phyloP scores from a whole-genome alignment of 1,140 invertebrate genomes.

The Thaumatotibia leucotreta region DNA sequence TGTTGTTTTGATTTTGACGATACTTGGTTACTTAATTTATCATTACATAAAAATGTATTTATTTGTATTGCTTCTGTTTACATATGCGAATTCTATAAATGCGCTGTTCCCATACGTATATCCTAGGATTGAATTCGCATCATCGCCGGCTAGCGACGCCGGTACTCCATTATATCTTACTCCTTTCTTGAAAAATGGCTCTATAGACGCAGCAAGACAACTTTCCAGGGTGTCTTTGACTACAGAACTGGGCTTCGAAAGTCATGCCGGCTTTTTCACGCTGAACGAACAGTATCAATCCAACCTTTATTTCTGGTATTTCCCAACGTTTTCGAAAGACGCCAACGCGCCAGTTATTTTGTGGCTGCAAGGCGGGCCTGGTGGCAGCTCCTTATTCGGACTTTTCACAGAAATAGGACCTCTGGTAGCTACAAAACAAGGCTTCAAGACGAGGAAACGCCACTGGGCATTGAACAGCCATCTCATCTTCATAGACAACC shows the following conservation, averaged over 20 bases:
- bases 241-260: conserved; percentile 45
- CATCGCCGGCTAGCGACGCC: conserved; percentile 57
- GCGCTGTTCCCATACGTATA: conserved; percentile 52
- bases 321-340: conserved; percentile 77
- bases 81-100: not conserved
- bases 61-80: not conserved
- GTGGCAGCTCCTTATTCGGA: conserved; percentile 77
- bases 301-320: conserved; percentile 89
- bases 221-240: conserved; percentile 52
- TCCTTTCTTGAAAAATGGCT: conserved; percentile 79
- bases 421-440: conserved; percentile 47
- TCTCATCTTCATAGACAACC: conserved; percentile 90
- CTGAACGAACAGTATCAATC: conserved; percentile 81
- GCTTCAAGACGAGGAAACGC: conserved; percentile 74
- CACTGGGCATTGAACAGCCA: conserved; percentile 85
- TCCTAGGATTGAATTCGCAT: conserved; percentile 47
- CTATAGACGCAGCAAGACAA: conserved; percentile 48
- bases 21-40: not conserved
- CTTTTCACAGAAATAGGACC: conserved; percentile 78
- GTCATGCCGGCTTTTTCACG: conserved; percentile 84
- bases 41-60: not conserved
- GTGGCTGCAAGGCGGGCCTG: conserved; percentile 87
- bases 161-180: conserved; percentile 82
- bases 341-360: conserved; percentile 79
- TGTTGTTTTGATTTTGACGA: not conserved